phyloP scores from a whole-genome alignment of 2,113 vertebrate genomes.

The Chloropsis hardwickii region DNA sequence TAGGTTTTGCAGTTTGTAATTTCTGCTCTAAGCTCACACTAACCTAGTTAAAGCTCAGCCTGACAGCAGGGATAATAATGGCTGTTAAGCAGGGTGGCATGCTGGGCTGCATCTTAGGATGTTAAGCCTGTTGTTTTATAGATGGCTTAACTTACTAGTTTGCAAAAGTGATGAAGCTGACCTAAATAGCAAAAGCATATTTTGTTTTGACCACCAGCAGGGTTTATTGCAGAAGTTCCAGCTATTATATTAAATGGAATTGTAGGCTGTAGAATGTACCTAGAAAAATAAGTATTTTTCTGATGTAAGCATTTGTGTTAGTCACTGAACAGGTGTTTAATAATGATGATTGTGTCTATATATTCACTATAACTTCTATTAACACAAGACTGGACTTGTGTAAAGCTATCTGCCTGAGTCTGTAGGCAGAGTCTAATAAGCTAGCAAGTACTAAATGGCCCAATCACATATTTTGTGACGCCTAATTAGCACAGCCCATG shows the following conservation, averaged over 20 bases:
- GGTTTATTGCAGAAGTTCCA: not conserved
- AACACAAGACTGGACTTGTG: not conserved
- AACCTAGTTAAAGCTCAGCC: conserved; percentile 34
- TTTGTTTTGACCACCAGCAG: not conserved
- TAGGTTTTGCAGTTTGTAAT: not conserved
- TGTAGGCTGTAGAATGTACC: not conserved
- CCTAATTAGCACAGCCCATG: not conserved
- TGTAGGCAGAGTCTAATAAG: not conserved
- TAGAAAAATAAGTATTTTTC: not conserved
- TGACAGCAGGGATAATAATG: not conserved
- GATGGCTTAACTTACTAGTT: conserved; percentile 5
- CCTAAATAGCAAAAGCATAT: conserved; percentile 6
- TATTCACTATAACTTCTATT: not conserved
- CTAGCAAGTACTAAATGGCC: not conserved
- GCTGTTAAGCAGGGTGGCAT: not conserved
- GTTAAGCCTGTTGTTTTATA: conserved; percentile 26
- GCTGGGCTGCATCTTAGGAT: not conserved
- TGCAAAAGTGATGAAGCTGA: conserved; percentile 17
- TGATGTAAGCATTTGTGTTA: not conserved
- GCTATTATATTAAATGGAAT: not conserved
- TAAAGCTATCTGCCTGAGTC: not conserved
- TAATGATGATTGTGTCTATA: not conserved
- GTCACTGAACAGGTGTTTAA: not conserved
- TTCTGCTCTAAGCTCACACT: conserved; percentile 28
- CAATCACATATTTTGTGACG: not conserved